Percentiles rank a stretch among this genome's conserved stretches.
phyloP scores from a whole-genome alignment of 2,888 invertebrate species.

The Trissolcus brochymenae region DNA sequence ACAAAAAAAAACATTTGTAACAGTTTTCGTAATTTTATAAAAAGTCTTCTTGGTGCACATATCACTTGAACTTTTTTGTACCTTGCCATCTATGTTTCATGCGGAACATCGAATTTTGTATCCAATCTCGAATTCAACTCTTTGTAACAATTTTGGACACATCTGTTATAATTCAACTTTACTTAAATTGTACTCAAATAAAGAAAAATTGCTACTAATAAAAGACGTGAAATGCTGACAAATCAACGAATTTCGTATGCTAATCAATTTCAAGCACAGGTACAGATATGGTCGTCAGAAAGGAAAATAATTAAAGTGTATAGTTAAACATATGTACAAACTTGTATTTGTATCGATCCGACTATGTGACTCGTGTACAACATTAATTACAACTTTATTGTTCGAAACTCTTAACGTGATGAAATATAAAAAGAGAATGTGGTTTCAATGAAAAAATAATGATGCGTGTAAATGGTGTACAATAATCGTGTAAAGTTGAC shows the following conservation, averaged over 20 bases:
- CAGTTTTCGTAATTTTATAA: conserved; percentile 51
- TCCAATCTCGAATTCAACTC: conserved; percentile 1
- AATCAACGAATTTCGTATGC: conserved; percentile 50
- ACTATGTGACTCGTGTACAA: conserved; percentile 24
- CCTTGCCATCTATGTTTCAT: conserved; percentile 23
- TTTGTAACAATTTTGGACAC: too few species aligned
- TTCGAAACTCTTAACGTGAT: conserved; percentile 19
- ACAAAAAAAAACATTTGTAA: conserved; percentile 10
- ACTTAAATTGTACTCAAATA: neutral
- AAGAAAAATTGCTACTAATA: neutral
- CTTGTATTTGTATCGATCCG: conserved; percentile 37
- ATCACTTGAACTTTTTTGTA: conserved; percentile 44
- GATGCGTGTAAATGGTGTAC: conserved; percentile 33
- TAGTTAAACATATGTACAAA: conserved; percentile 45
- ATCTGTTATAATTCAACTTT: too few species aligned
- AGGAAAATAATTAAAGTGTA: conserved; percentile 32
- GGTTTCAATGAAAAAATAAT: conserved; percentile 14
- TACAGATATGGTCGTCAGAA: too few species aligned
- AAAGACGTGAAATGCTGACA: neutral
- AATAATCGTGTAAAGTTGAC: conserved; percentile 34
- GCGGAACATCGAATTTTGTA: conserved; percentile 52
- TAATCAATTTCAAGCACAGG: too few species aligned
- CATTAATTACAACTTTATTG: conserved; percentile 21
- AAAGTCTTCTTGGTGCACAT: conserved; percentile 38
- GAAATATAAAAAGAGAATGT: conserved; percentile 15